phyloP scores from a whole-genome alignment of 2,113 vertebrate genomes.

The Mesoclemmys tuberculata region DNA sequence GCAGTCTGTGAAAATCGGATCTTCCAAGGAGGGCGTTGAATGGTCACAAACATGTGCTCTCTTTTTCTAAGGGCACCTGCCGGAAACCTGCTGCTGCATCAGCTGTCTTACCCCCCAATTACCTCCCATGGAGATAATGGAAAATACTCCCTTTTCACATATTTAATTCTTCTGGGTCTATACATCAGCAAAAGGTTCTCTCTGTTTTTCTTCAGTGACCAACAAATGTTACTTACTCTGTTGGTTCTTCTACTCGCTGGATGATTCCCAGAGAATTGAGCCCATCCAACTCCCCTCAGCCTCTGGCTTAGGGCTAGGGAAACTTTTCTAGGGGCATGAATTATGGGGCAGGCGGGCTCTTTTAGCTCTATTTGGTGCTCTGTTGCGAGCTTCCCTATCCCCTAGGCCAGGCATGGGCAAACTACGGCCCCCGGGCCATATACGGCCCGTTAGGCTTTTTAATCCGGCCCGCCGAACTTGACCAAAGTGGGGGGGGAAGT shows the following conservation, averaged over 20 bases:
- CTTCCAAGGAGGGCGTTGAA: not conserved
- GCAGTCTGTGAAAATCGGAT: not conserved
- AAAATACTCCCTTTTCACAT: not conserved
- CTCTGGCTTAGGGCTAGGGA: not conserved
- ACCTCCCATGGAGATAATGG: not conserved
- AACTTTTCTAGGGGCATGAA: not conserved
- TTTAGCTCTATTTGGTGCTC: not conserved
- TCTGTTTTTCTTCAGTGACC: not conserved
- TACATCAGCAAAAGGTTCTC: not conserved
- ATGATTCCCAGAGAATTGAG: not conserved
- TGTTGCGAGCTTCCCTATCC: not conserved
- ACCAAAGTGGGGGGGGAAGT: too few relatives aligned
- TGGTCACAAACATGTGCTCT: not conserved
- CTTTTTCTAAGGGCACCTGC: constrained; percentile 63
- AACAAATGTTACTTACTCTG: not conserved
- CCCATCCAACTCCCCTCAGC: not conserved
- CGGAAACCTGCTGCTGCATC: constrained; percentile 39
- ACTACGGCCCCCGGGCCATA: too few relatives aligned
- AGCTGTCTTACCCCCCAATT: not conserved
- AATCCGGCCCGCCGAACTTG: too few relatives aligned
- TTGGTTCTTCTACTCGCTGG: not conserved
- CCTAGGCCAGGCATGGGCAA: too few relatives aligned
- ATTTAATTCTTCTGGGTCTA: not conserved
- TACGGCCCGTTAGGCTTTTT: too few relatives aligned
- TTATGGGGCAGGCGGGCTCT: not conserved